Evolutionary conservation across 2,113 vertebrate genomes (phyloP), one percentile per base, ranked within the genome.

Genomic region (Rhombomys opimus): DNA sequence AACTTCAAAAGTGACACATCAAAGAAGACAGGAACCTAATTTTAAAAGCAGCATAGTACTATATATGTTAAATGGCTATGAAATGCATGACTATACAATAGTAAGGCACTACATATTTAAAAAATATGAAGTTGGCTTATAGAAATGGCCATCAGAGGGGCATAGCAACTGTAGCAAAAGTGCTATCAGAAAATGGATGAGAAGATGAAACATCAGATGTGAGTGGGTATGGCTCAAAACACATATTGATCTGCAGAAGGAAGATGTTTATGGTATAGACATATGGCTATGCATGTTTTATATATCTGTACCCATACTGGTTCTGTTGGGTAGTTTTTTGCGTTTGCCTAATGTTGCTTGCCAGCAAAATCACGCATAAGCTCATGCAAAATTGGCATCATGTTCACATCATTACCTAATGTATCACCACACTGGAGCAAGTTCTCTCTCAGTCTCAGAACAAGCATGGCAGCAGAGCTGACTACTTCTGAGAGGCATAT

Each of bases 401-500:
- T 50, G 14, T 70, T 87, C 61, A 90, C 22, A 63, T 32, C 50
- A 81, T 61, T 63, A 85, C 78, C 93, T 61, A 52, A 82, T 1
- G 11, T 30, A 68, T 57, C 32, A 81, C 63, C 14, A 20, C 2
- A 18, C 11, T 57, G 86, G 80, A 92, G 68, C 63, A 91, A 90
- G 93, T 18, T 82, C 65, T 41, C 32, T 82, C 65, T 41, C 32
- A 85, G 77, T 77, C 87, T 96, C 46, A 93, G 54, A 91, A 84
- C 54, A 86, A 59, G 87, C 1, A 2, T 35, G 82, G 41, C 11
- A 87, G 52, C 25, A 59, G 87, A 95, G 87, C 57, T 63, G 91
- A 93, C 32, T 80, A 86, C 50, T 72, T 88, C 32, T 89, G 50
- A 46, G 75, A 84, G 75, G 84, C 35, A 13, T 30, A 68, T 86